These are phyloP conservation scores for Phrynocephalus vlangalii DNA, from an alignment of 2,797 vertebrate species.

Conservation along the genomic window DNA sequence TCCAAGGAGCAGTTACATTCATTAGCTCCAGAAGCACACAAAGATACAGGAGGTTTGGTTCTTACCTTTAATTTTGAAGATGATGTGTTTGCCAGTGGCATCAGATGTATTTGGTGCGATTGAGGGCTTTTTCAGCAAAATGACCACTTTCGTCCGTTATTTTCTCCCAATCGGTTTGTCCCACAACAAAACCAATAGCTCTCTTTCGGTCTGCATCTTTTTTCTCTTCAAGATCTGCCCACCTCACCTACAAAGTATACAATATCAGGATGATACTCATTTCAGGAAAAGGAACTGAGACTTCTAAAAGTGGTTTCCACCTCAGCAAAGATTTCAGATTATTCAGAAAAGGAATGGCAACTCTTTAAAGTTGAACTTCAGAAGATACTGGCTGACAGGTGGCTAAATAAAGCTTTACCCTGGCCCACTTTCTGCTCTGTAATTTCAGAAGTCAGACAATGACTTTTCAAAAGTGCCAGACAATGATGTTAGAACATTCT, in stretches of 20 bases:
- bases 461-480: not conserved
- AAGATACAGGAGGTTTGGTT: constrained; percentile 10
- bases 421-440: constrained; percentile 29
- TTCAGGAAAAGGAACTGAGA: constrained; percentile 43
- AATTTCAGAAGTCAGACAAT: constrained; percentile 15
- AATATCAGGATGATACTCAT: constrained; percentile 59
- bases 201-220: constrained; percentile 98
- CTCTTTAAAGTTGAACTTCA: not conserved
- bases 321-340: constrained; percentile 27
- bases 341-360: not conserved
- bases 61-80: constrained; percentile 76
- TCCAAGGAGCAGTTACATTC: not conserved
- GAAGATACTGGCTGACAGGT: not conserved
- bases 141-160: constrained; percentile 99
- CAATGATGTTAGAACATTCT: not conserved
- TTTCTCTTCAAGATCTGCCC: constrained; percentile 98
- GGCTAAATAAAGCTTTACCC: not conserved
- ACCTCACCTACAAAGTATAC: constrained; percentile 88
- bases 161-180: constrained; percentile 99
- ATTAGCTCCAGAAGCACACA: not conserved
- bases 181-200: constrained; percentile 98
- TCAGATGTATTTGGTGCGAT: constrained; percentile 99
- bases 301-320: constrained; percentile 30
- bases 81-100: constrained; percentile 66
- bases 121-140: constrained; percentile 96